Evolutionary conservation across 2,888 invertebrate species (phyloP), one percentile per base, ranked within the genome.

Genomic region (Caradrina clavipalpis): DNA sequence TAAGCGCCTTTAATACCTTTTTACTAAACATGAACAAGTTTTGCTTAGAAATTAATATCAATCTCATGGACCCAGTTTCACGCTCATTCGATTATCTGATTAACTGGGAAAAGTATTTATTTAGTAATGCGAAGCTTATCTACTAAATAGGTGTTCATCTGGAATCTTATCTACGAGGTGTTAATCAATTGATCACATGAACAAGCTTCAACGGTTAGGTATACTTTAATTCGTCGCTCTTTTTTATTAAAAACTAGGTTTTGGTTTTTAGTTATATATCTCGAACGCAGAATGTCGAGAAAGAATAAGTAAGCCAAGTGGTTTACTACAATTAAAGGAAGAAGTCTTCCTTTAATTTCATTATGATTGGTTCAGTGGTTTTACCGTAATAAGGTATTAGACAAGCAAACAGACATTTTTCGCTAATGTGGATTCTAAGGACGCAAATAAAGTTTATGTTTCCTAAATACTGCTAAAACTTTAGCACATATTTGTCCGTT

Each of bases 41-140:
- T 65, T 6, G 19, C 45, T 65, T 35, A 53, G 54, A 58, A 53
- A 65, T 76, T 63, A 68, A 65, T 68, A 73, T 73, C 42, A 35
- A 67, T 70, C 63, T 54, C 1, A 11, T 13, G 21, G 22, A 53
- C 15, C 69, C 61, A 56, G 73, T 67, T 67, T 60, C 7, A 69
- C 31, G 31, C 61, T 71, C 65, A 62, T 62, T 68, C 10, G 21
- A 35, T 54, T 59, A 81, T 65, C 74, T 58, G 57, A 73, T 66
- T 63, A 64, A 64, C 60, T 51, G 19, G 55, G 63, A 78, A 61
- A 57, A 63, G 31, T 68, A 68, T 60, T 49, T 31, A 70, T 69
- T 65, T 61, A 39, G 55, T 62, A 22, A 73, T 60, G 58, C 45
- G 11, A 68, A 55, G 69, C 62, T 62, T 69, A 80, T 76, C 69